phyloP scores from a whole-genome alignment of 2,113 vertebrate species.

The Gallinago jamesoni region DNA sequence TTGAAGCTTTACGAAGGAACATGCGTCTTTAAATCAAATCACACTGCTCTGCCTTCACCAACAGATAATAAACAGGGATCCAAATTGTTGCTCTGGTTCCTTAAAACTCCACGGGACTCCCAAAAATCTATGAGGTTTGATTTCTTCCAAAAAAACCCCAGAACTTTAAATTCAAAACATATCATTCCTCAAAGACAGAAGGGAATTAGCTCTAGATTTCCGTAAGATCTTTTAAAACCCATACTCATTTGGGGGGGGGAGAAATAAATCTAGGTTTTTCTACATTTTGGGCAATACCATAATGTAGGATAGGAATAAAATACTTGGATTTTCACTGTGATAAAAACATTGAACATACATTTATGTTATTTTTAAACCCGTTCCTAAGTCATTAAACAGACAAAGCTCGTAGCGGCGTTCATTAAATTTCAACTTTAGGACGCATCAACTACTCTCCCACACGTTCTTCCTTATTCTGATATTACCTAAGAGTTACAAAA shows the following conservation, averaged over 20 bases:
- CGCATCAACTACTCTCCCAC: not conserved
- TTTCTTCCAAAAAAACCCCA: not conserved
- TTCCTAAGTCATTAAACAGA: constrained; percentile 1
- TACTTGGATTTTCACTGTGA: not conserved
- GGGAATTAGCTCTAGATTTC: not conserved
- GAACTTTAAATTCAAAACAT: not conserved
- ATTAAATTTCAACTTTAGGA: not conserved
- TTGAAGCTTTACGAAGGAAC: no score
- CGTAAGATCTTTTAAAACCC: not conserved
- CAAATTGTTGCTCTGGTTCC: not conserved
- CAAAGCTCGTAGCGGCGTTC: not conserved
- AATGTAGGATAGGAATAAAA: not conserved
- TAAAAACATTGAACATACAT: not conserved
- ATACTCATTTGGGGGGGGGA: no score
- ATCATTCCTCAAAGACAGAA: not conserved
- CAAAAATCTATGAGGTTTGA: not conserved
- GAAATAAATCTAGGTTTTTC: not conserved
- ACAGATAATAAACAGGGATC: not conserved
- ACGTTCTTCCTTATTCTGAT: not conserved
- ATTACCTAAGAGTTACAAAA: not conserved
- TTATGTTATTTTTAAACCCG: not conserved
- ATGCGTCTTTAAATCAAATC: not conserved
- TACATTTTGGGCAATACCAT: not conserved
- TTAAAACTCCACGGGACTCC: not conserved
- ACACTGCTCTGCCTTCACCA: not conserved